Evolutionary conservation across 1,140 invertebrate genomes (phyloP), one percentile per base, ranked within the genome.

Genomic region (Drosophila nannoptera): DNA sequence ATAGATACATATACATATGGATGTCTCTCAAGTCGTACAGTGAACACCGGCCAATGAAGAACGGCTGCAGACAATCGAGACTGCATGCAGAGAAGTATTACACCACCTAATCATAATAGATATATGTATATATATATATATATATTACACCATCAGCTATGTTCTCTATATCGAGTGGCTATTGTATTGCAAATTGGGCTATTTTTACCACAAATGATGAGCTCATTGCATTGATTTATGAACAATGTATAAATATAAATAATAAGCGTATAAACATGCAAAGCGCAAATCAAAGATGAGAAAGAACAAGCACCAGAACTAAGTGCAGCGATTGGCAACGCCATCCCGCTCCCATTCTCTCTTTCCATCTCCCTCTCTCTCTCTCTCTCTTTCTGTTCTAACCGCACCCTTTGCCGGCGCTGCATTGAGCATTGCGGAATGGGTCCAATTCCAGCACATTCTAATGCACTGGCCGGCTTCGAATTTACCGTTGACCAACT

Each of bases 241-340:
- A 54, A n/a, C 40, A 40, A 16, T 9, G 32, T 16, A 54, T 38
- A 9, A 53, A 11, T 11, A 42, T 22, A 54, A 53, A 40, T 54
- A 56, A 64, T 56, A 12, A 64, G 62, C 52, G 45, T n/a, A 60
- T 52, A 36, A 36, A 36, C 9, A 60, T 42, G 63, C 45, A 35
- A 16, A 52, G 4, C 32, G 12, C 14, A 14, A 32, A 12, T 14
- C 6, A 52, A 50, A 32, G 4, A 35, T 0, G n/a, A 9, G 22
- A 22, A 22, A 22, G 22, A 22, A 22, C 22, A 22, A 22, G 22
- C 22, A 22, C 22, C 22, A 52, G n/a, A n/a, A 33, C 11, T 31
- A 40, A 61, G 43, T 55, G 40, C 50, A 54, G 33, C 9, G 14
- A 46, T 8, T 58, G 48, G 38, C 31, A 53, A 45, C 31, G 45